phyloP scores from a whole-genome alignment of 2,113 vertebrate genomes.

The Xerus inauris region DNA sequence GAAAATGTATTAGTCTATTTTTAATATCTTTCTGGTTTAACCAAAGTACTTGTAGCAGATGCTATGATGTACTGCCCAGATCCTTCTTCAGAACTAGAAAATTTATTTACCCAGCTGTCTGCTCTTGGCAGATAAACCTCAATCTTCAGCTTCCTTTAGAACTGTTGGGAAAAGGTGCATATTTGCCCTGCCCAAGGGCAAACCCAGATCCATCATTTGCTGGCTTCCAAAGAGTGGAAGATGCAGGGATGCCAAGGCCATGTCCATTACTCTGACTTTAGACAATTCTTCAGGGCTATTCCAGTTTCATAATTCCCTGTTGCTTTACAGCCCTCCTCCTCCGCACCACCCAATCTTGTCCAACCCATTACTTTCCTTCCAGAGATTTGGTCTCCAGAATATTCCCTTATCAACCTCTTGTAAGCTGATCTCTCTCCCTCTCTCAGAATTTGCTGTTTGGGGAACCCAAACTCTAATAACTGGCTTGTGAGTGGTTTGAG shows the following conservation, averaged over 20 bases:
- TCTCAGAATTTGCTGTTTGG: not conserved
- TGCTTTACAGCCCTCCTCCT: not conserved
- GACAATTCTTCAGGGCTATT: not conserved
- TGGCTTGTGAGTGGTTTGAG: not conserved
- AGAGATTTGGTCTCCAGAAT: not conserved
- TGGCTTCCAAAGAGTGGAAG: not conserved
- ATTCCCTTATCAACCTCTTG: not conserved
- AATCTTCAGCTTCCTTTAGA: not conserved
- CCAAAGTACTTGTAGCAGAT: not conserved
- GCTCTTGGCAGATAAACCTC: not conserved
- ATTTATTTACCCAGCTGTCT: not conserved
- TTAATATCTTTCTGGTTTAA: constrained; percentile 17
- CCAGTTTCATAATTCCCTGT: not conserved
- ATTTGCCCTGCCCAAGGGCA: not conserved
- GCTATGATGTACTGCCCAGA: not conserved
- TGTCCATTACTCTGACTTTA: not conserved
- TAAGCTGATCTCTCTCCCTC: not conserved
- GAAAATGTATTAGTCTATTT: not conserved
- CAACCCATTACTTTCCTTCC: not conserved
- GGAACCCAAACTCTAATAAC: not conserved
- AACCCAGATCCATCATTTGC: not conserved
- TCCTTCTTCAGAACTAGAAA: not conserved
- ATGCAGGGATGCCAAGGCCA: not conserved
- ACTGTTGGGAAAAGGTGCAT: not conserved
- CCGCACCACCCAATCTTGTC: not conserved